Evolutionary conservation across 2,797 vertebrate species (phyloP).

Genomic region (Acestrorhynchus altus): DNA sequence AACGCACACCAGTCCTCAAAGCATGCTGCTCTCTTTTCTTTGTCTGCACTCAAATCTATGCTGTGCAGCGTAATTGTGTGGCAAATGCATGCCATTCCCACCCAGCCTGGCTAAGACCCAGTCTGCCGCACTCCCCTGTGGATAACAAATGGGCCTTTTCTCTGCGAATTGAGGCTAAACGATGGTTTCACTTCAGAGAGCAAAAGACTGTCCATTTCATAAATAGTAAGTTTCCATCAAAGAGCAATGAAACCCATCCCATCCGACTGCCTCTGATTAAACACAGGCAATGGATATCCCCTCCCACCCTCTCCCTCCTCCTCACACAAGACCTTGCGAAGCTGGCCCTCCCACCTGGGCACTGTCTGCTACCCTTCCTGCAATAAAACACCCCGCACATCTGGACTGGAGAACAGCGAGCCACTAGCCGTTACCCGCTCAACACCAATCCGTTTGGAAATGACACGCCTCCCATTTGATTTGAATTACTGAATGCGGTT

Average conservation of each 20-base stretch:
- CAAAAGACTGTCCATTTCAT: conserved; percentile 88
- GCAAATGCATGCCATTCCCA: conserved; percentile 80
- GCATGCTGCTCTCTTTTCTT: conserved; percentile 24
- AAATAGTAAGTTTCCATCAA: conserved; percentile 87
- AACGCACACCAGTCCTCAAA: not conserved
- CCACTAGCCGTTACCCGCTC: conserved; percentile 57
- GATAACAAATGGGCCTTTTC: conserved; percentile 85
- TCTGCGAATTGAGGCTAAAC: conserved; percentile 85
- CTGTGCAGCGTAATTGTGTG: conserved; percentile 77
- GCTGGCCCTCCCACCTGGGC: conserved; percentile 86
- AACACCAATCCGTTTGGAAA: conserved; percentile 68
- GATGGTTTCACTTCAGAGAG: conserved; percentile 87
- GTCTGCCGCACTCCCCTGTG: conserved; percentile 77
- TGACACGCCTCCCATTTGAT: conserved; percentile 80
- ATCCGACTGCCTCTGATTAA: conserved; percentile 92
- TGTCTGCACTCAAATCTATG: conserved; percentile 67
- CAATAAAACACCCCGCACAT: conserved; percentile 82
- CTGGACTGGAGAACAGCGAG: conserved; percentile 73
- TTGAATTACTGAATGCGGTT: conserved; percentile 81
- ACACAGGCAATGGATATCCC: conserved; percentile 84
- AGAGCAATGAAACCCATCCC: conserved; percentile 94
- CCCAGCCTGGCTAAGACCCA: conserved; percentile 69
- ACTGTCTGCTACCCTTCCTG: conserved; percentile 80
- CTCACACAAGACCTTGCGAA: conserved; percentile 68
- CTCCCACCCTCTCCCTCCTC: conserved; percentile 65